Evolutionary conservation across 2,113 vertebrate species (phyloP).

Genomic region (Heptranchias perlo): DNA sequence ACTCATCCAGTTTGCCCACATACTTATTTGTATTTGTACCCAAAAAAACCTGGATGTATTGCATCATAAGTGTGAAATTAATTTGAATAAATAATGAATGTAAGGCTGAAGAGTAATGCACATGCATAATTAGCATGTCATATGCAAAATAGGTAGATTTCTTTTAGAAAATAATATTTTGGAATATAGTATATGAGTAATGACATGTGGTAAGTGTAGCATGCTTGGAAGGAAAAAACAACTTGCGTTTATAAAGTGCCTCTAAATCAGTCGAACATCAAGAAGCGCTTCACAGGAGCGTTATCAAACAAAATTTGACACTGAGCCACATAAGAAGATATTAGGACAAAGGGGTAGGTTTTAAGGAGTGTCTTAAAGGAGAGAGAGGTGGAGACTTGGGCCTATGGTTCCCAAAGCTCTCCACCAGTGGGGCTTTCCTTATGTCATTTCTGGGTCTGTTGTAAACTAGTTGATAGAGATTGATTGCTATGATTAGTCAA

Average conservation of each 20-base stretch:
- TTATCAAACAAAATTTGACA: too few relatives aligned
- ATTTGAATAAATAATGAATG: background rate
- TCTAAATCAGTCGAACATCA: too few relatives aligned
- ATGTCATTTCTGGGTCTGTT: background rate
- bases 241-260: too few relatives aligned
- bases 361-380: too few relatives aligned
- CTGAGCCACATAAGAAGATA: too few relatives aligned
- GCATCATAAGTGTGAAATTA: too few relatives aligned
- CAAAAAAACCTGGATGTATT: too few relatives aligned
- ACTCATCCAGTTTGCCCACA: background rate
- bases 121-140: background rate
- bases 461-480: background rate
- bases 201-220: background rate
- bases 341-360: too few relatives aligned
- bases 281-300: too few relatives aligned
- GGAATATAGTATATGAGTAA: background rate
- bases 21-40: too few relatives aligned
- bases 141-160: background rate
- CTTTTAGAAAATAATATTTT: background rate
- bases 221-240: background rate
- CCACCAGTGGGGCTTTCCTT: background rate
- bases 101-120: background rate
- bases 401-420: background rate
- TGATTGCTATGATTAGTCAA: background rate
- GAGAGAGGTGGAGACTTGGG: too few relatives aligned